Percentiles rank a stretch among this genome's conserved stretches.
Evolutionary conservation across 2,888 invertebrate genomes (phyloP).

Genomic region (Drosophila parthenogenetica): DNA sequence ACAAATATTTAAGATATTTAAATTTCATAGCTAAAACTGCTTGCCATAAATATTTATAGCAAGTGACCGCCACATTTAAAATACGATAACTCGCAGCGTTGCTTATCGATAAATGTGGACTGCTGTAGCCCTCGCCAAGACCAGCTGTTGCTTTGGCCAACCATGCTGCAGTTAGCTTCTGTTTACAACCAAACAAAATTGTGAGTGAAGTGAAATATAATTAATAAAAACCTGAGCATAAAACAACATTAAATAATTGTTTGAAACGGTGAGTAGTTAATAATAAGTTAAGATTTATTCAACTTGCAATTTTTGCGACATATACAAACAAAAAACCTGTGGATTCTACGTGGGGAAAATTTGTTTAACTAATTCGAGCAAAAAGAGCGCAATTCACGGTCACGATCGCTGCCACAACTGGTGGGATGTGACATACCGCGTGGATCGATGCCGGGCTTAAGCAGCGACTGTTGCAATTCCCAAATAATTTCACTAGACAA

Average conservation of each 20-base stretch:
- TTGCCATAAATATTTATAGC: not conserved
- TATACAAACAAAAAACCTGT: conserved; percentile 39
- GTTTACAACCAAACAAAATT: conserved; percentile 44
- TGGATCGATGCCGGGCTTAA: conserved; percentile 73
- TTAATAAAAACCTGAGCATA: not conserved
- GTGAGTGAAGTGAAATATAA: conserved; percentile 11
- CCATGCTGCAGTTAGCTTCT: conserved; percentile 57
- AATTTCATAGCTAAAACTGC: not conserved
- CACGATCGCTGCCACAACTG: conserved; percentile 66
- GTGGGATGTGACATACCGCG: conserved; percentile 55
- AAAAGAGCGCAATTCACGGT: conserved; percentile 60
- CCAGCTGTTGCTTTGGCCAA: conserved; percentile 66
- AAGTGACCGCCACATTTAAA: not conserved
- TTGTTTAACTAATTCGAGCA: conserved; percentile 35
- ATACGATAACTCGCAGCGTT: not conserved
- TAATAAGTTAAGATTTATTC: conserved; percentile 11
- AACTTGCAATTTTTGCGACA: conserved; percentile 38
- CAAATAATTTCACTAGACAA: conserved; percentile 82
- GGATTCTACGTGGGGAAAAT: conserved; percentile 23
- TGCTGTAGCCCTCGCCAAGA: conserved; percentile 26
- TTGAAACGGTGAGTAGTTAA: conserved; percentile 48
- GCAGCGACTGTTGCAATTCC: conserved; percentile 74
- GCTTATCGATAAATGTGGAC: not conserved
- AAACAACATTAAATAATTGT: not conserved
- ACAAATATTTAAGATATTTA: too few species aligned